Evolutionary conservation across 2,797 vertebrate species (phyloP).

Genomic region (Scyliorhinus canicula): DNA sequence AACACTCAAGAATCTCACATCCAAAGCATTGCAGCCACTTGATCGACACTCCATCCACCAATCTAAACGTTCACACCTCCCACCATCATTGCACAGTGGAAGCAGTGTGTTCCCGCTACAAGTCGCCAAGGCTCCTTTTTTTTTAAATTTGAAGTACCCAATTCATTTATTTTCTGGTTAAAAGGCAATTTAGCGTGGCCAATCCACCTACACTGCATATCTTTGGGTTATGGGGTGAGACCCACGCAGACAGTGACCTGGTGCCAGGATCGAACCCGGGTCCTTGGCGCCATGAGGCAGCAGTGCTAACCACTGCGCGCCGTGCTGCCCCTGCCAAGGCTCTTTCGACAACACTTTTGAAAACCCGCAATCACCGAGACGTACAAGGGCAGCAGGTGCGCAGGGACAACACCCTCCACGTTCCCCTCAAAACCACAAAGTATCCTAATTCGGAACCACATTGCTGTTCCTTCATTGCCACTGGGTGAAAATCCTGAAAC

Average conservation of each 20-base stretch:
- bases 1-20: not conserved
- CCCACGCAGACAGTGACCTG: too few relatives aligned
- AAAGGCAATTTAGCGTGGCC: too few relatives aligned
- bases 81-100: not conserved
- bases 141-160: too few relatives aligned
- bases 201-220: too few relatives aligned
- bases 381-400: not conserved
- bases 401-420: not conserved
- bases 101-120: too few relatives aligned
- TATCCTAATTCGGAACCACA: not conserved
- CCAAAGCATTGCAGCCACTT: not conserved
- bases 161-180: too few relatives aligned
- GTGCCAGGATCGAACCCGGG: too few relatives aligned
- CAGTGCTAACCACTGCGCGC: too few relatives aligned
- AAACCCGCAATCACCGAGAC: not conserved
- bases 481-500: not conserved
- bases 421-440: not conserved
- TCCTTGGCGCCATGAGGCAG: too few relatives aligned
- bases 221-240: too few relatives aligned
- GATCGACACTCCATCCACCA: not conserved
- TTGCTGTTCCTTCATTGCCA: not conserved
- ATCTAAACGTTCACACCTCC: not conserved
- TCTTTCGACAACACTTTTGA: not conserved
- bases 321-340: too few relatives aligned
- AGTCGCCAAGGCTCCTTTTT: too few relatives aligned